Evolutionary conservation across 2,797 vertebrate genomes (phyloP).

Genomic region (Taeniopygia guttata): DNA sequence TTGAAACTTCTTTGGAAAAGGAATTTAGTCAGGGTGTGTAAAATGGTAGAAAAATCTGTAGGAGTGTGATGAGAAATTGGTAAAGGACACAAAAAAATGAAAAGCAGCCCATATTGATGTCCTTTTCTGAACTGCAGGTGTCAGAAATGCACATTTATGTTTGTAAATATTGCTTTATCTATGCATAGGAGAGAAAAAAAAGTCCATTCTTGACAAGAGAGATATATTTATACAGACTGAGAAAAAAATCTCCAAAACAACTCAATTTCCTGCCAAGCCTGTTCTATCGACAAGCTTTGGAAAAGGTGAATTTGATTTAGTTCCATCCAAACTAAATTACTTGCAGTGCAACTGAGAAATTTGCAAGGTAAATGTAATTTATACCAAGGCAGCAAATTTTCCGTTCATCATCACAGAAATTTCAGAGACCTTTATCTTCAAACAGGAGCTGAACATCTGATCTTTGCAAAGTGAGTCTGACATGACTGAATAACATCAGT

Average conservation of each 20-base stretch:
- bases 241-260: background rate
- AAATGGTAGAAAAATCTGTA: background rate
- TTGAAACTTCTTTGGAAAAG: background rate
- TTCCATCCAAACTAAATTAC: slow-evolving; percentile 53
- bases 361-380: slow-evolving; percentile 65
- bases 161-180: background rate
- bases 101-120: background rate
- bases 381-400: slow-evolving; percentile 6
- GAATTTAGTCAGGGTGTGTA: background rate
- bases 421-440: background rate
- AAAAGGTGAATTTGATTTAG: slow-evolving; percentile 61
- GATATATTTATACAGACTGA: background rate
- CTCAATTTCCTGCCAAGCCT: slow-evolving; percentile 34
- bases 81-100: background rate
- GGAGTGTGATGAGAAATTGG: background rate
- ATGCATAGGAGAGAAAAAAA: background rate
- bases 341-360: slow-evolving; percentile 19
- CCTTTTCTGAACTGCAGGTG: background rate
- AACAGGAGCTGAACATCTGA: background rate
- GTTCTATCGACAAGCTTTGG: background rate
- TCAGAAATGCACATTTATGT: background rate
- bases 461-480: background rate
- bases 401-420: slow-evolving; percentile 11
- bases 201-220: background rate
- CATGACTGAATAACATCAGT: background rate